Evolutionary conservation across 2,888 invertebrate genomes (phyloP), one percentile per base, ranked within the genome.

Genomic region (Chouioia cunea): DNA sequence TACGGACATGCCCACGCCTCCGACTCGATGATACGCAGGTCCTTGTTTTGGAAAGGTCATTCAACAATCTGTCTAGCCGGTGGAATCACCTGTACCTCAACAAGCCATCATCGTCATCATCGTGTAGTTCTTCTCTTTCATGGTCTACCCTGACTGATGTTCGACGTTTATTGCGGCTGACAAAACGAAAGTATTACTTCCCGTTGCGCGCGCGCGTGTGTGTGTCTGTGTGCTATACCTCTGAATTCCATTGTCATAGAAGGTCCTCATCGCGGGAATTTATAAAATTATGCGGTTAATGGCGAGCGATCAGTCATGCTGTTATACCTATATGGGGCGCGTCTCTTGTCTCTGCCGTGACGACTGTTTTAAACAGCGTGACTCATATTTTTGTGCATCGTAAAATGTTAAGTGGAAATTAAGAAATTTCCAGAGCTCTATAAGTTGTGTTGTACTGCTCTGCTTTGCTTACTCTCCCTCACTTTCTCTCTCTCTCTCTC

Each of bases 101-200:
- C 36, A 36, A 20, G 52, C 22, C 47, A 71, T 65, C 70, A 57
- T 22, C 62, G 52, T 73, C 71, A 72, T 76, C 73, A 60, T 65
- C 54, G 63, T 48, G 27, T 22, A 57, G 44, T 52, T 59, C 57
- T 70, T 72, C 74, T 63, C 57, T 65, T 65, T 52, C 48, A 1
- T 15, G 16, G 6, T 59, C 47, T 54, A 46, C 43, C 27, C 77
- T 80, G 79, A 80, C 74, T 75, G 78, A 80, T 80, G 79, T 73
- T 56, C 74, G 72, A 76, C 79, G 77, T 77, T 79, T 80, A 80
- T 80, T 79, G 75, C 72, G 43, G 54, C 36, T 47, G 53, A 50
- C 36, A 53, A 20, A 53, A 62, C n/a, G 52, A 66, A 66, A 58
- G 53, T 66, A n/a, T n/a, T n/a, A 58, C 50, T 58, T 59, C 53